Percentiles rank a stretch among this genome's conserved stretches.
Evolutionary conservation across 2,888 invertebrate species (phyloP).

Genomic region (Acholoe squamosa): DNA sequence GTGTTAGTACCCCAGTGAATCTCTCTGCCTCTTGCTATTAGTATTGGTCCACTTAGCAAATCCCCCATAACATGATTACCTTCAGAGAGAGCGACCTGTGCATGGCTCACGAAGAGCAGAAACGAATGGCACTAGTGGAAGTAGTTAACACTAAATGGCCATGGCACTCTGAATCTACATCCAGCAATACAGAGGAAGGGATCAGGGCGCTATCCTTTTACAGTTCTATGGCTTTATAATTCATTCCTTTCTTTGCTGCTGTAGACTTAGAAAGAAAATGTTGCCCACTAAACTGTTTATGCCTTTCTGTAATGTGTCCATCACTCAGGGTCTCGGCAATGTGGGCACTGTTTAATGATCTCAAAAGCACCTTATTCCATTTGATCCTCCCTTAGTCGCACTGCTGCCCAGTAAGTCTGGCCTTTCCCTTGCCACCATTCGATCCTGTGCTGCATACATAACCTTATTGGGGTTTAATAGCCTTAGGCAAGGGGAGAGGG

Average conservation of each 20-base stretch:
- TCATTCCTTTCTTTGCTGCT: neutral
- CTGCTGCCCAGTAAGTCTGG: neutral
- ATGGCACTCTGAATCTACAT: too few relatives aligned
- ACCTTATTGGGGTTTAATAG: neutral
- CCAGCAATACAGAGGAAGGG: too few relatives aligned
- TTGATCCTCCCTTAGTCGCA: neutral
- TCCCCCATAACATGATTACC: neutral
- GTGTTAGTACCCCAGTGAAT: too few relatives aligned
- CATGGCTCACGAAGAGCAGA: neutral
- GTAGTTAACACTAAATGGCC: too few relatives aligned
- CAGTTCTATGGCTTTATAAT: neutral
- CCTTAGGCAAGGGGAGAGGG: neutral
- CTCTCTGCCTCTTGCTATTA: neutral
- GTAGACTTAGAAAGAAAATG: neutral
- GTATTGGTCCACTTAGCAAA: neutral
- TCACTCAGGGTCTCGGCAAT: neutral
- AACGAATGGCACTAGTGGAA: too few relatives aligned
- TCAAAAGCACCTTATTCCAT: slow-evolving; percentile 5
- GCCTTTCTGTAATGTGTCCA: neutral
- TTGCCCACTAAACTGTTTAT: neutral
- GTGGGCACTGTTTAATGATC: neutral
- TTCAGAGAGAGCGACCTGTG: neutral
- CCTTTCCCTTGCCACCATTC: neutral
- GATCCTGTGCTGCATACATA: neutral
- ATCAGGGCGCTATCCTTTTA: neutral